Evolutionary conservation across 1,140 invertebrate genomes (phyloP), one percentile per base, ranked within the genome.

Genomic region (Brachionus rubens): DNA sequence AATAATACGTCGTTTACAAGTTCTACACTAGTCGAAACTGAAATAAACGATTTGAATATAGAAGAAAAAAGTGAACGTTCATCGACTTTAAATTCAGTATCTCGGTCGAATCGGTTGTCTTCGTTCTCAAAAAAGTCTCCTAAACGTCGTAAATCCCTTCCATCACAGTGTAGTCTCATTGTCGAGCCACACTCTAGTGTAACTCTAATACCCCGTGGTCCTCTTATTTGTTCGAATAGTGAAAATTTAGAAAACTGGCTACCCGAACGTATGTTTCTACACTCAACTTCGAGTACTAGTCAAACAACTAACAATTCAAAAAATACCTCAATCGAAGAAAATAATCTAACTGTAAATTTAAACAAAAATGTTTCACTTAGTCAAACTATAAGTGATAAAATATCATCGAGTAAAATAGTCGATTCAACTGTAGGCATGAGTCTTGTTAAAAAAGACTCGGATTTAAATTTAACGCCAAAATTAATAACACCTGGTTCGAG

Each of bases 241-340:
- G 50, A 72, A 48, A 72, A 72, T 41, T 50, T 72, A 19, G 68
- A 72, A 33, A 72, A 72, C 16, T 72, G 68, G 68, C 9, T 54
- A 41, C 59, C 59, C 9, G 59, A 43, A 19, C 21, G 24, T 24
- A 24, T 65, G 5, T 10, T 46, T 21, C 21, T 43, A 2, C 41
- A 43, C 19, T 4, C 59, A 1, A 16, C 16, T n/a, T 65, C 33
- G 14, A 7, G 5, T 7, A 46, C 5, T 36, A 36, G 3, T 16
- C 33, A 59, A 33, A n/a, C 3, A 3, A n/a, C 16, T 19, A 36
- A 10, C 9, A 28, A 30, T 19, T 12, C 24, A 26, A 50, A 3
- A 26, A 19, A 3, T 4, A 50, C 48, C 12, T 5, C 48, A 50
- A 26, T 24, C 12, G 47, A 47, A 10, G 24, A 28, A 4, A 46